These are phyloP conservation scores for Campaea margaritaria DNA, from an alignment of 2,888 invertebrate species.

Conservation along the genomic window DNA sequence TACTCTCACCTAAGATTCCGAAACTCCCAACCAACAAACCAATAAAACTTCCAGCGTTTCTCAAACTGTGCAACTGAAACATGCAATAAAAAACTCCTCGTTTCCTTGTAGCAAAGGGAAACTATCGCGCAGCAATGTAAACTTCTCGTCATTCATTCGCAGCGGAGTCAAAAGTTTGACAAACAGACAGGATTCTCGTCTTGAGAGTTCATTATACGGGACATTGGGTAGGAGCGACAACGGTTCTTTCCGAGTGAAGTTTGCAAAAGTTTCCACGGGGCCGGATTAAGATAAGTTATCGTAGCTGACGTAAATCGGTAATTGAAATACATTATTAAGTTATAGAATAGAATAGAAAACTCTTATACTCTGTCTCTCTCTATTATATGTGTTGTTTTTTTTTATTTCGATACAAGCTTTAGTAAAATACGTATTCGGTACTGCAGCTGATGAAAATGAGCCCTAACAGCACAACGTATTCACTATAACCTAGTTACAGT, in stretches of 20 bases:
- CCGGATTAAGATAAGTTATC: conserved; percentile 24
- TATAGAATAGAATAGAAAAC: too few relatives aligned
- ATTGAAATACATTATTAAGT: too few relatives aligned
- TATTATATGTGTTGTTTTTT: too few relatives aligned
- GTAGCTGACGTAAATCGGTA: not conserved
- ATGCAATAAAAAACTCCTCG: conserved; percentile 38
- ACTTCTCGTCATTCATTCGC: conserved; percentile 43
- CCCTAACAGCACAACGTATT: too few relatives aligned
- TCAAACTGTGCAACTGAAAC: conserved; percentile 30
- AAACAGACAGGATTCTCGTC: conserved; percentile 48
- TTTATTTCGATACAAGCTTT: too few relatives aligned
- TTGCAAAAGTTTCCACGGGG: conserved; percentile 37
- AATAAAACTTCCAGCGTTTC: conserved; percentile 17
- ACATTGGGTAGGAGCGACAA: conserved; percentile 46
- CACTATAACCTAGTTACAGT: too few relatives aligned
- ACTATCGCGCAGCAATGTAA: conserved; percentile 41
- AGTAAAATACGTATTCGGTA: too few relatives aligned
- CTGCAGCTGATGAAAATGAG: too few relatives aligned
- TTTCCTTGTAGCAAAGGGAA: conserved; percentile 34
- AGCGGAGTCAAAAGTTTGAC: conserved; percentile 44
- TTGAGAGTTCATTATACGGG: conserved; percentile 50
- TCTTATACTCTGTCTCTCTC: too few relatives aligned
- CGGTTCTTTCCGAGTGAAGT: conserved; percentile 41
- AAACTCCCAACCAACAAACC: conserved; percentile 3
- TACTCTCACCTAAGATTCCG: conserved; percentile 2